phyloP scores from a whole-genome alignment of 2,888 invertebrate genomes.

The Thymelicus lineola region DNA sequence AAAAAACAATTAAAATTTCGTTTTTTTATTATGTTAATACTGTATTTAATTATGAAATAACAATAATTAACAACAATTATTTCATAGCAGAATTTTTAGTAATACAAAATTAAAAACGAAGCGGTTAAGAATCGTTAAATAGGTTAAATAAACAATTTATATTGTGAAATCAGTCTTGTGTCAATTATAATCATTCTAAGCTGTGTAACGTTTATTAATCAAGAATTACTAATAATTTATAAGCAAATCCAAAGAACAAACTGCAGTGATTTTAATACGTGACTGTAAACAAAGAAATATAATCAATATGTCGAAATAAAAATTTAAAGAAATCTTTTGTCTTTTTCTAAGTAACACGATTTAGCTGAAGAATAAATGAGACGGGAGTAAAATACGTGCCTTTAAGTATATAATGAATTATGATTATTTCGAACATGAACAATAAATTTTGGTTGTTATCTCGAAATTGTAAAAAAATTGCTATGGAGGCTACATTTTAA shows the following conservation, averaged over 20 bases:
- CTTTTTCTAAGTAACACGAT: constrained; percentile 2
- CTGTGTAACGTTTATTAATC: not conserved
- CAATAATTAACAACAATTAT: too few species aligned
- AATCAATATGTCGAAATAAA: constrained; percentile 35
- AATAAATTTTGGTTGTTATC: not conserved
- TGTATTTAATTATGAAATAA: too few species aligned
- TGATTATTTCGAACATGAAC: not conserved
- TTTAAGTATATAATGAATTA: constrained; percentile 19
- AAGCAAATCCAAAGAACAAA: constrained; percentile 8
- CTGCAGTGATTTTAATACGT: constrained; percentile 21
- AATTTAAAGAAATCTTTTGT: constrained; percentile 6
- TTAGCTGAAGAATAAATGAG: not conserved
- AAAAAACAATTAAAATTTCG: too few species aligned
- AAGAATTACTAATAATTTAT: not conserved
- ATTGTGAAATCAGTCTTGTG: too few species aligned
- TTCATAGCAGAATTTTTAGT: too few species aligned
- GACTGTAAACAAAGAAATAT: constrained; percentile 29
- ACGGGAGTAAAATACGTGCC: constrained; percentile 16
- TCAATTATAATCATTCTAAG: too few species aligned
- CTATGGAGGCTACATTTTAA: too few species aligned
- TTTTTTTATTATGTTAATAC: too few species aligned
- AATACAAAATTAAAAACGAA: too few species aligned
- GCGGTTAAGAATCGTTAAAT: too few species aligned
- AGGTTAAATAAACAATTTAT: too few species aligned
- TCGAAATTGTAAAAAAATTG: too few species aligned